Percentiles rank a stretch among this genome's conserved stretches.
Evolutionary conservation across 2,797 vertebrate species (phyloP).

Genomic region (Myotis findleyi): DNA sequence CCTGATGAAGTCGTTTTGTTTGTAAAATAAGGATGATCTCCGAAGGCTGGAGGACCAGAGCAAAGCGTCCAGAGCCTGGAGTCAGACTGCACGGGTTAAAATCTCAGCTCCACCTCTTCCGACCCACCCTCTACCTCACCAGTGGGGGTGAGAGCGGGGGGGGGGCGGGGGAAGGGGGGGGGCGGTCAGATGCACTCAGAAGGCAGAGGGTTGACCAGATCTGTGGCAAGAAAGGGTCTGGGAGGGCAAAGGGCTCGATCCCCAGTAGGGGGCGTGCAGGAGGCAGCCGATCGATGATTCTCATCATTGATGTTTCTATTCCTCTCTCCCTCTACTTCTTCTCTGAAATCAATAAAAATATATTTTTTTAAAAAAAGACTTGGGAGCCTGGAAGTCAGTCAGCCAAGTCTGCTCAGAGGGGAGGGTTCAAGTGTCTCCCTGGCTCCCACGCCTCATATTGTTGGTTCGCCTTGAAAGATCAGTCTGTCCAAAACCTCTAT

Average conservation of each 20-base stretch:
- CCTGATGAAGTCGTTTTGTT: too few species aligned
- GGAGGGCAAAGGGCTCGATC: not conserved
- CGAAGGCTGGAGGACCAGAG: too few species aligned
- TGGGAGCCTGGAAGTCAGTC: not conserved
- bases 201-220: too few species aligned
- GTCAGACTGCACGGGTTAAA: too few species aligned
- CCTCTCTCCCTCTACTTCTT: not conserved
- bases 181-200: too few species aligned
- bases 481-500: not conserved
- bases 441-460: not conserved
- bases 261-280: too few species aligned
- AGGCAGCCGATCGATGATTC: too few species aligned
- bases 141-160: accelerated
- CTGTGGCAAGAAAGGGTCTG: too few species aligned
- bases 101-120: too few species aligned
- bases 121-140: too few species aligned
- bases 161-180: accelerated
- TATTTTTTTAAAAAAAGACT: not conserved
- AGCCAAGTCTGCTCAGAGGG: not conserved
- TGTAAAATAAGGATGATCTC: too few species aligned
- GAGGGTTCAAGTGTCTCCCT: not conserved
- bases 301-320: not conserved
- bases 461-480: not conserved
- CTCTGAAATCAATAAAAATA: not conserved
- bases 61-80: too few species aligned